Evolutionary conservation across 2,888 invertebrate species (phyloP).

Genomic region (Platypus cylindrus): DNA sequence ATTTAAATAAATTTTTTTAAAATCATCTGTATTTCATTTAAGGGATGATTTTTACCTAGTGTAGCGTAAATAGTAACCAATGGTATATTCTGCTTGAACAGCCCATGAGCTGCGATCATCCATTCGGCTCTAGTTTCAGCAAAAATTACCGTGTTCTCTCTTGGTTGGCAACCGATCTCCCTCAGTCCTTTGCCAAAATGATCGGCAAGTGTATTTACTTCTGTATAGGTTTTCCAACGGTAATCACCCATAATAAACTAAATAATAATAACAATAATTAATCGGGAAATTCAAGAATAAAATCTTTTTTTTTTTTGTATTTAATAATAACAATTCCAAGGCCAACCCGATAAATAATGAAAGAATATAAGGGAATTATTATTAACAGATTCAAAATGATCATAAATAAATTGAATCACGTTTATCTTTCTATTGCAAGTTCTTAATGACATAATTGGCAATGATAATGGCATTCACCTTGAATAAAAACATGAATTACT

Average conservation of each 20-base stretch:
- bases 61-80: slow-evolving; percentile 97
- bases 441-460: slow-evolving; percentile 3
- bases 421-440: too few species aligned
- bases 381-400: too few species aligned
- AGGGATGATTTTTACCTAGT: slow-evolving; percentile 32
- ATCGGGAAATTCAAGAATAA: not conserved
- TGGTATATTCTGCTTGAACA: slow-evolving; percentile 90
- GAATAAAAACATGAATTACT: not conserved
- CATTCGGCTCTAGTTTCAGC: slow-evolving; percentile 97
- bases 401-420: too few species aligned
- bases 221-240: slow-evolving; percentile 73
- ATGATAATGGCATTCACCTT: slow-evolving; percentile 3
- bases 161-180: slow-evolving; percentile 60
- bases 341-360: too few species aligned
- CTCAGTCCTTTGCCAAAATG: slow-evolving; percentile 77
- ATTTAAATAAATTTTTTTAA: not conserved
- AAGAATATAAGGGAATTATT: too few species aligned
- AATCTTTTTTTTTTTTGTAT: not conserved
- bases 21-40: not conserved
- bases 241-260: slow-evolving; percentile 89
- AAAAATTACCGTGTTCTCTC: slow-evolving; percentile 78
- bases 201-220: slow-evolving; percentile 62
- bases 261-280: slow-evolving; percentile 18
- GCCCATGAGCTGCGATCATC: slow-evolving; percentile 93
- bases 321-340: too few species aligned